phyloP scores from a whole-genome alignment of 2,888 invertebrate species.

The Ennomos erosarius region DNA sequence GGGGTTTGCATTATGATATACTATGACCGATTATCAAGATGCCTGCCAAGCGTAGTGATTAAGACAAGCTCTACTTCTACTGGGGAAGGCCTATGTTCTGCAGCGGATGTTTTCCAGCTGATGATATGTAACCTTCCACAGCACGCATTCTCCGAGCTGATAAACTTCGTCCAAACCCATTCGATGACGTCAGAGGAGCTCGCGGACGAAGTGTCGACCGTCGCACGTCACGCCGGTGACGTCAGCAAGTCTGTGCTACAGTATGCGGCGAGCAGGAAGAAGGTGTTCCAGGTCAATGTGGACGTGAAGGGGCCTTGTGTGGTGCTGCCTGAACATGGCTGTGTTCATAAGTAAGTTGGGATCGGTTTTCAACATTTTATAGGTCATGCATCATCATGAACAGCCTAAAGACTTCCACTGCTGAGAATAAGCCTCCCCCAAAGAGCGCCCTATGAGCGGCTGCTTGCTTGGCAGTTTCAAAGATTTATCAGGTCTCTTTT shows the following conservation, averaged over 20 bases:
- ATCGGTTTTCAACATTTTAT: background rate
- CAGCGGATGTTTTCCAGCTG: background rate
- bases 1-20: no score
- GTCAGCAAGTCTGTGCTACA: slow-evolving; percentile 77
- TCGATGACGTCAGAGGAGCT: slow-evolving; percentile 78
- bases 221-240: slow-evolving; percentile 61
- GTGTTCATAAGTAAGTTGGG: slow-evolving; percentile 84
- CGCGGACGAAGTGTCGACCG: slow-evolving; percentile 54
- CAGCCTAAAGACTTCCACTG: no score
- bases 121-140: slow-evolving; percentile 52
- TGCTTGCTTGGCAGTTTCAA: no score
- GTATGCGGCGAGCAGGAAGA: slow-evolving; percentile 79
- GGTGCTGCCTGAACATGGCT: slow-evolving; percentile 90
- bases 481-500: no score
- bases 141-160: slow-evolving; percentile 90
- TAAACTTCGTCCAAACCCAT: slow-evolving; percentile 88
- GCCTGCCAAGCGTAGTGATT: no score
- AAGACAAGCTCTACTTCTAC: no score
- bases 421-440: no score
- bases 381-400: no score
- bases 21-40: no score
- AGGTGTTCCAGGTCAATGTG: slow-evolving; percentile 88
- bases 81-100: no score
- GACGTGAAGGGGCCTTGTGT: slow-evolving; percentile 91
- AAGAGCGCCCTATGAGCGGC: no score